A percentile compares a stretch with the other conserved stretches of the same genome.
These are phyloP conservation scores for Phyllostomus hastatus DNA, from an alignment of 2,113 vertebrate species.

Conservation along the genomic window DNA sequence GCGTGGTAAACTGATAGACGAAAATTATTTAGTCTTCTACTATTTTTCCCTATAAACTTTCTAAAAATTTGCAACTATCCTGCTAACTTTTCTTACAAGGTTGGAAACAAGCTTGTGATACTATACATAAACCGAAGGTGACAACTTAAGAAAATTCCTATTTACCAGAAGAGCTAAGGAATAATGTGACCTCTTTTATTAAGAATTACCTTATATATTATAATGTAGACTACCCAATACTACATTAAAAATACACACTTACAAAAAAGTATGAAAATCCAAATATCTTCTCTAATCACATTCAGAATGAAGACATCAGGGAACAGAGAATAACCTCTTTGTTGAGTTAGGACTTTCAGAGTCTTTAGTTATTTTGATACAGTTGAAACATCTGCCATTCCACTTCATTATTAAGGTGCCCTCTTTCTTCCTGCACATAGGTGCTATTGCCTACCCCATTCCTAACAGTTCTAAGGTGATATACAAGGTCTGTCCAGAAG, in stretches of 20 bases:
- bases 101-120: conserved; percentile 7
- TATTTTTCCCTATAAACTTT: neutral
- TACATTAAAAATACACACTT: neutral
- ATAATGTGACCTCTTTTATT: neutral
- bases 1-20: neutral
- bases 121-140: neutral
- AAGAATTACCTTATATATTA: neutral
- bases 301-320: neutral
- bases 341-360: neutral
- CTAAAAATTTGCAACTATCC: neutral
- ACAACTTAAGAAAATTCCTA: neutral
- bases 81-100: neutral
- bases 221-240: neutral
- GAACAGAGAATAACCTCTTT: neutral
- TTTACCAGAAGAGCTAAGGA: neutral
- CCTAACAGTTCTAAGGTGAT: neutral
- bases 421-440: neutral
- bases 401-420: neutral
- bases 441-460: neutral
- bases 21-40: neutral
- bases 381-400: neutral
- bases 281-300: neutral
- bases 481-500: neutral
- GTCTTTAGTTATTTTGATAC: neutral
- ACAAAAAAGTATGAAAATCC: neutral